Base-by-base conservation (phyloP, 1,140 invertebrate species). In the Agrilus planipennis region DNA sequence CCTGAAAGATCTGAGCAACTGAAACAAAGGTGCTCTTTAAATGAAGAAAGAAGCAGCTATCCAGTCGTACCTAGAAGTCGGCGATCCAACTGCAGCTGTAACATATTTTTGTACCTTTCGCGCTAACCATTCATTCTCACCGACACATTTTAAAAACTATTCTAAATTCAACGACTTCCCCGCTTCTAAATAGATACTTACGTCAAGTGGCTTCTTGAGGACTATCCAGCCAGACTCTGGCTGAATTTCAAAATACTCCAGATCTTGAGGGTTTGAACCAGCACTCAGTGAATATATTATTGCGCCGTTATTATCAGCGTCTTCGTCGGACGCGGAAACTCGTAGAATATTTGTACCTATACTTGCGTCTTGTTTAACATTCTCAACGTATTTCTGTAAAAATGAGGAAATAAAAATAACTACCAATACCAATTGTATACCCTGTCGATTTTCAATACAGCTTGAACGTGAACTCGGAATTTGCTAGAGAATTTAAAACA, bases 191-290 rank as follows among this genome's bases (percentile, higher is more conserved):
- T n/a, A 44, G 34, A 68, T 70, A 90, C 89, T 92, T 84, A 92
- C 88, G 77, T 93, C 89, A 50, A 93, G 70, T 39, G 89, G 84
- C 60, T 92, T 91, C 70, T 88, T 89, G 46, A 94, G 65, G 18
- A 89, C 85, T 58, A 93, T 93, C 89, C 89, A 94, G 56, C 90
- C 90, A 54, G 89, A 92, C 62, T 94, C 90, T 47, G 87, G 84
- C 69, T 92, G 89, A 48, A 93, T 92, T 62, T 89, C 85, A 66
- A 94, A 94, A 68, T 94, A 94, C 59, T 92, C 86, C 46, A 92
- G 72, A 64, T 90, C 87, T 18, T 77, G 76, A 1, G 80, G 76
- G 62, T 89, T 85, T 49, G 79, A 83, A 15, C 86, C 84, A 6
- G 88, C 84, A 48, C 81, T 89, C 31, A 93, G 61, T 18, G 86